A percentile compares a stretch with the other conserved stretches of the same genome.
These are phyloP conservation scores for Muschampia plurimacula DNA, from an alignment of 2,888 invertebrate species.

Conservation along the genomic window DNA sequence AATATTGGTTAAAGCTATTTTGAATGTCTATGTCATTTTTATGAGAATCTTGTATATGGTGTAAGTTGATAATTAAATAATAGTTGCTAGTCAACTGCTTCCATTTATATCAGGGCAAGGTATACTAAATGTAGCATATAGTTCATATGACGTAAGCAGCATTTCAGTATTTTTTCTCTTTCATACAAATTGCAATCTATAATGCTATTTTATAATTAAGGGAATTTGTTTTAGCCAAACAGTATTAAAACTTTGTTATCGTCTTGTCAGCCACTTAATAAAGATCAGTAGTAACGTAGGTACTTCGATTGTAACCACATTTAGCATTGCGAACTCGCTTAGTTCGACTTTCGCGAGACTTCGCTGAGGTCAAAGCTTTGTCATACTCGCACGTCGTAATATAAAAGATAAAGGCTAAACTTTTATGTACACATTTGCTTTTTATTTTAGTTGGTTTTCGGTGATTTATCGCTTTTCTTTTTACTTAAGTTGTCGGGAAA, in stretches of 20 bases:
- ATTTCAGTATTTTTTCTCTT: too few relatives aligned
- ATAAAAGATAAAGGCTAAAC: neutral
- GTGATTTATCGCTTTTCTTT: neutral
- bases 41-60: too few relatives aligned
- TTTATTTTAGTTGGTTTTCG: neutral
- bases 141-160: too few relatives aligned
- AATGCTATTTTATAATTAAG: neutral
- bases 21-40: too few relatives aligned
- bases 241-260: neutral
- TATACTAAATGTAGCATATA: too few relatives aligned
- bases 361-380: slow-evolving; percentile 1
- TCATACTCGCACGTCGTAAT: neutral
- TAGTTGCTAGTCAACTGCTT: too few relatives aligned
- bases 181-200: neutral
- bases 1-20: too few relatives aligned
- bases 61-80: too few relatives aligned
- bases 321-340: neutral
- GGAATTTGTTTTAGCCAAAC: neutral
- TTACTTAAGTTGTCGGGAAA: neutral
- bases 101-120: too few relatives aligned
- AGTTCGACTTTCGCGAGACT: slow-evolving; percentile 2
- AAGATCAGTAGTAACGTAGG: neutral
- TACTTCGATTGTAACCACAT: neutral
- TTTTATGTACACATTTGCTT: neutral
- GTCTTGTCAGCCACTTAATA: neutral